Evolutionary conservation across 1,140 invertebrate species (phyloP).

Genomic region (Sitobion miscanthi): DNA sequence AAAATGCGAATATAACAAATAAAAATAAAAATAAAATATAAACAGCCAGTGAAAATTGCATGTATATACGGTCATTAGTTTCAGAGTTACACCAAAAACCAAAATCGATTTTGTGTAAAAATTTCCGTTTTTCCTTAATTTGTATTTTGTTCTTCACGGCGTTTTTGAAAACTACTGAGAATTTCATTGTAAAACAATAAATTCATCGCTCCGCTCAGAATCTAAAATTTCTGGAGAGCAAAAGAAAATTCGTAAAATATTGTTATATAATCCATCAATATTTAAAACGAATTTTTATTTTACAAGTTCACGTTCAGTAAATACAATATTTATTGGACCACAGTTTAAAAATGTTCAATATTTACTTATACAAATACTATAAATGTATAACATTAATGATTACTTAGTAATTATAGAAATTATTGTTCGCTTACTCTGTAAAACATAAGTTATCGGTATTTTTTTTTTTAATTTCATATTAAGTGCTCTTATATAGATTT

Average conservation of each 20-base stretch:
- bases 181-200: too few species aligned
- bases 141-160: too few species aligned
- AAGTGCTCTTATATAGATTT: neutral
- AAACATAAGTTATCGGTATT: constrained; percentile 8
- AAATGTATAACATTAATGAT: neutral
- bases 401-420: neutral
- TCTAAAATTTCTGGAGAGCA: too few species aligned
- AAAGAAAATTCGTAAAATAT: neutral
- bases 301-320: neutral
- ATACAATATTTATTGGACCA: neutral
- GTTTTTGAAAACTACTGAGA: too few species aligned
- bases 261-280: neutral
- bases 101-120: too few species aligned
- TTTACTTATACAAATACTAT: neutral
- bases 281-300: neutral
- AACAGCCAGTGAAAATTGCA: too few species aligned
- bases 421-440: neutral
- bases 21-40: too few species aligned
- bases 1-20: too few species aligned
- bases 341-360: neutral
- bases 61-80: too few species aligned
- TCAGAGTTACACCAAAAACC: too few species aligned
- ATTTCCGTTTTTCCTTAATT: too few species aligned
- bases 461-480: constrained; percentile 16
- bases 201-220: too few species aligned